Conservation (phyloP, 1,140 invertebrate species). For the Meloidogyne chitwoodi region DNA sequence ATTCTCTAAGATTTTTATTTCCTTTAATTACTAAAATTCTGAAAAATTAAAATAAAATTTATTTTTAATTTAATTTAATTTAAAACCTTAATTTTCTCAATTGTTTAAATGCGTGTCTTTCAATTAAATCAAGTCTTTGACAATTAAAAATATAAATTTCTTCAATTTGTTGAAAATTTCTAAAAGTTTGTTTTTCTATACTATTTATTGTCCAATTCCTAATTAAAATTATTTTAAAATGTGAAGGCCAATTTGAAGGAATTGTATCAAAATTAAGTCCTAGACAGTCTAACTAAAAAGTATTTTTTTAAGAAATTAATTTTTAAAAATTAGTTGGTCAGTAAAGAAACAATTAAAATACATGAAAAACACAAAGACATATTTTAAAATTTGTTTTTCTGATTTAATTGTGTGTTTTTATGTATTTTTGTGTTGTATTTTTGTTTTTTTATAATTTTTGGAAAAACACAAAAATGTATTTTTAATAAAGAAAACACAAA, state of each 20-base stretch:
- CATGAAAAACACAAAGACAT: too few species aligned
- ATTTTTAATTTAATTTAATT: background rate
- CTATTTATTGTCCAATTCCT: conserved; percentile 34
- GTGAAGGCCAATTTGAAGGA: conserved; percentile 32
- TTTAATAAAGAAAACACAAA: too few species aligned
- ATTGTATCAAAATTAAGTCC: conserved; percentile 26
- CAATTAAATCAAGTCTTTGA: conserved; percentile 38
- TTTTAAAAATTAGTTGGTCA: too few species aligned
- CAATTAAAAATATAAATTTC: conserved; percentile 38
- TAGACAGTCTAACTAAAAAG: conserved; percentile 30
- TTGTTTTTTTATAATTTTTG: too few species aligned
- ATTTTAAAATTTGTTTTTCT: too few species aligned
- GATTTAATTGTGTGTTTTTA: too few species aligned
- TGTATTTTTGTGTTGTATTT: too few species aligned
- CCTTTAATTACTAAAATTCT: conserved; percentile 28
- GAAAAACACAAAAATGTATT: too few species aligned
- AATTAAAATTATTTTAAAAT: conserved; percentile 23
- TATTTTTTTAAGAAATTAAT: too few species aligned
- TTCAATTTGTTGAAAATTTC: conserved; percentile 28
- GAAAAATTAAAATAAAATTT: conserved; percentile 15
- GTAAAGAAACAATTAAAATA: too few species aligned
- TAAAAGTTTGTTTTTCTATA: conserved; percentile 42
- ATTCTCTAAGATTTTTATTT: conserved; percentile 36
- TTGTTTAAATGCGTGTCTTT: conserved; percentile 43
- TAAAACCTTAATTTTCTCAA: conserved; percentile 34